Base-by-base conservation (phyloP, 2,113 vertebrate species). In the Oenanthe oenanthe region DNA sequence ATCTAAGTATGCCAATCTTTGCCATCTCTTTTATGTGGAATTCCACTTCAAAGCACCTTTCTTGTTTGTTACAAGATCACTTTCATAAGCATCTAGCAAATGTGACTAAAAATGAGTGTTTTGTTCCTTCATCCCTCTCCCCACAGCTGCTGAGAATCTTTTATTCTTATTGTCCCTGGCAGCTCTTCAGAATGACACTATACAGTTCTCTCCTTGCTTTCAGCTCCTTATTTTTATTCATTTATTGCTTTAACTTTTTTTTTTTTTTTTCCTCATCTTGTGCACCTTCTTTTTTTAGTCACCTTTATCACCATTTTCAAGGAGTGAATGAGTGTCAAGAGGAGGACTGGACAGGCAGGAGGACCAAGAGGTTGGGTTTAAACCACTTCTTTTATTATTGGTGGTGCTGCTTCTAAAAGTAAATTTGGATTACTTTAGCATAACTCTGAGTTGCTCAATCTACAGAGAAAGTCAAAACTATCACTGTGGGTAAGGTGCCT, bases 41-140 rank as follows among this genome's bases (percentile, higher is more conserved):
- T 93, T 79, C 62, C 73, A 60, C 87, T 94, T 97, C 81, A 96
- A 92, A 94, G 83, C 1, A 1, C 51, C 54, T 89, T 88, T 87
- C 28, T 72, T 73, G 34, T 85, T 96, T 95, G 74, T 66, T 79
- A 48, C 31, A 57, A 68, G 80, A 79, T 87, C 62, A n/a, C 57
- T 96, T 95, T 89, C 42, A 92, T 79, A 95, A 91, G 62, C 65
- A 75, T 57, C 25, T 54, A 83, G 29, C 57, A 92, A 73, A 92
- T 4, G 0, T 68, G 58, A 76, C 61, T 92, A 91, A 91, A 94
- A 96, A 79, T 82, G 67, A 93, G 29, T 67, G 26, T 94, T 84
- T 92, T 81, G 53, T 82, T 75, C 43, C 31, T 89, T 90, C 4
- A 0, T 34, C 57, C 56, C 61, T 72, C 12, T 50, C 9, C 90